Base-by-base conservation (phyloP, 2,888 invertebrate genomes). In the Rhorus exstirpatorius region DNA sequence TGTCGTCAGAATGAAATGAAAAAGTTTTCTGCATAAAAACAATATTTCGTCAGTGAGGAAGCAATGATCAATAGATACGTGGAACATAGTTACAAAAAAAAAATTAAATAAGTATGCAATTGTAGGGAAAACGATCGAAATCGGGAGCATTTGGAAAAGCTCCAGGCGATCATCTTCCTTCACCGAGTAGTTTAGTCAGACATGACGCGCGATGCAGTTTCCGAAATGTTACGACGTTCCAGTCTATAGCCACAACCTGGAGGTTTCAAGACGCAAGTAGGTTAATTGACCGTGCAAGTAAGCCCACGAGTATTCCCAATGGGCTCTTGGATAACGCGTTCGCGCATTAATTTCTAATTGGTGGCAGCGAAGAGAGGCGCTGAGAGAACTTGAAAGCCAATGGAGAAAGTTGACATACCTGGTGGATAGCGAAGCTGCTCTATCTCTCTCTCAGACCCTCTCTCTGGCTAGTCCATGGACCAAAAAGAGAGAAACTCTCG, bases 311-410 rank as follows among this genome's bases (percentile, higher is more conserved):
- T 85, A 86, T 80, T 86, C 89, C 86, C 89, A 63, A 72, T 81
- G 86, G 88, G 71, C 70, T 74, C 79, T 3, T 17, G 87, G 86
- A 87, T 88, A 88, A 87, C 86, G 84, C 86, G 86, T 87, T 81
- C 81, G 85, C 86, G 83, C 87, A 90, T 90, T 90, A 89, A 90
- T 90, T 90, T 86, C 86, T 89, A 89, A 90, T 90, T 89, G 89
- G 88, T 86, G n/a, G n/a, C n/a, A 87, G 87, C 84, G 85, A 85
- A 44, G 71, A 72, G 31, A 76, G 76, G 51, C 44, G 41, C 60
- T 72, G 77, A 21, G 49, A 35, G 71, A 55, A 35, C 63, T 55
- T 49, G 68, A 63, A 58, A 79, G 81, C 58, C 61, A 65, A 68
- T 75, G 75, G 80, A 71, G 86, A 83, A 87, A 89, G 85, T 86